Base-by-base conservation (phyloP, 2,888 invertebrate genomes). In the Chesias legatella region DNA sequence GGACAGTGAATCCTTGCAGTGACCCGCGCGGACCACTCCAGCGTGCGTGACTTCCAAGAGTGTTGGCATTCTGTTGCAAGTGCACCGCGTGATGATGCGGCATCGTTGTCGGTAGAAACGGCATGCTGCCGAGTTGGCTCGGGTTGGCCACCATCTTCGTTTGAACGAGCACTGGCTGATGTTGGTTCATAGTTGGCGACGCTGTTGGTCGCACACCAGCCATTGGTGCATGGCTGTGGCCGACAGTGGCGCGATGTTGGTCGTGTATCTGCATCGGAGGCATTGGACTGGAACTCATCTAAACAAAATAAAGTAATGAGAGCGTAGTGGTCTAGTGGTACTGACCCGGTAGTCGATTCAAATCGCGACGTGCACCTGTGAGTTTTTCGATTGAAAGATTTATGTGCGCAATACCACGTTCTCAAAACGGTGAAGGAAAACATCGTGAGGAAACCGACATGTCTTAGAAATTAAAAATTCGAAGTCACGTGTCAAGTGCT, bases 21-120 rank as follows among this genome's bases (percentile, higher is more conserved):
- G 84, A 73, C 1, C 67, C 64, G 3, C 82, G 73, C n/a, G 69
- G 75, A 21, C 76, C 67, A 21, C 64, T 72, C 86, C 86, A 85
- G 11, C 59, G 56, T 3, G 71, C 50, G 31, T 77, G 82, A 17
- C 73, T n/a, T n/a, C n/a, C 71, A 38, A 79, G 43, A 1, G 79
- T 73, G 46, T 69, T 76, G 4, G 71, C 66, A 28, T 66, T 65
- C 28, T 72, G 75, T 11, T 51, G 55, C 21, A 62, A 51, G 10
- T 46, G 49, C 35, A 31, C 34, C 17, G 34, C 33, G 11, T 36
- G 37, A 10, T 63, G 46, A 25, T 71, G 72, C 26, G 71, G 74
- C 56, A 72, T 59, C 20, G 67, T 65, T 31, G 73, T 66, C 26
- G 77, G 69, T 28, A 85, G 59, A 51, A 73, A 84, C 21, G 84